These are phyloP conservation scores for Notechis scutatus DNA, from an alignment of 2,113 vertebrate genomes.

Conservation along the genomic window DNA sequence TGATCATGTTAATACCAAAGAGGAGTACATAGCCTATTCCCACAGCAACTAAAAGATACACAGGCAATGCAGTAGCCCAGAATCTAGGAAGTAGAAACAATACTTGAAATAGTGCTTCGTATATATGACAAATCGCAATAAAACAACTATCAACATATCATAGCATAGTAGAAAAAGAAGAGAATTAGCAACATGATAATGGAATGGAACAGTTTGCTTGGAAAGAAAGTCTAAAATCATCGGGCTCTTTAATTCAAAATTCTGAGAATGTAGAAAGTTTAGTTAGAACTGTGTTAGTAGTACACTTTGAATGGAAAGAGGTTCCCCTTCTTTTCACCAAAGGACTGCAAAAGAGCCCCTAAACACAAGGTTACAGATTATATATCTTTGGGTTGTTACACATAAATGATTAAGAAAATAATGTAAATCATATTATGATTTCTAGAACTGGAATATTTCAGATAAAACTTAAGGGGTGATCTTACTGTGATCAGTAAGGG, in stretches of 20 bases:
- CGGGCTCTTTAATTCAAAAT: neutral
- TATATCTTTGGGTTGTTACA: neutral
- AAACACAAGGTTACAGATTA: neutral
- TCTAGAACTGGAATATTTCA: neutral
- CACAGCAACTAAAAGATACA: slow-evolving; percentile 82
- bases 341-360: neutral
- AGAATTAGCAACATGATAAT: neutral
- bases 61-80: slow-evolving; percentile 88
- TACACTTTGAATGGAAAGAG: neutral
- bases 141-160: neutral
- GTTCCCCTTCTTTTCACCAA: neutral
- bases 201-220: neutral
- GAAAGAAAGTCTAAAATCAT: neutral
- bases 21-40: slow-evolving; percentile 74
- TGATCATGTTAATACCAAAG: slow-evolving; percentile 91
- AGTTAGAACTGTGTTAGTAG: neutral
- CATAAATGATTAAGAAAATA: neutral
- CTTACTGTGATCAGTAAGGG: neutral
- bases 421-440: neutral
- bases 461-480: neutral
- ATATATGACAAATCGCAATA: accelerated
- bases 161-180: neutral
- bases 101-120: neutral
- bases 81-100: slow-evolving; percentile 71
- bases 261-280: neutral